These are phyloP conservation scores for Nannobrachium achirus DNA, from an alignment of 2,113 vertebrate genomes.

Conservation along the genomic window DNA sequence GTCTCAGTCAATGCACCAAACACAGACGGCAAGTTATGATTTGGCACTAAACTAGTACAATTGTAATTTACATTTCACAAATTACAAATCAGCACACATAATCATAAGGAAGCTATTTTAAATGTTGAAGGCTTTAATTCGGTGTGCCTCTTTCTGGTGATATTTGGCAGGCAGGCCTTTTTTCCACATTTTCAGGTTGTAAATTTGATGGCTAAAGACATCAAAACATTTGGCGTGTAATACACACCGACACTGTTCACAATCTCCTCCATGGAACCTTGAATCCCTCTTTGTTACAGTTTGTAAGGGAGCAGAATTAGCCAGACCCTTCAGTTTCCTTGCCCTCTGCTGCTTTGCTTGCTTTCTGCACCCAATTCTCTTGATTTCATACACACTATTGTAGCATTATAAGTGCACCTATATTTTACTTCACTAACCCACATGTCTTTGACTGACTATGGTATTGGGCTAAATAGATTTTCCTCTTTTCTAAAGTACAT, in stretches of 20 bases:
- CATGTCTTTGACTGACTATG: too few relatives aligned
- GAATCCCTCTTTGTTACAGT: not conserved
- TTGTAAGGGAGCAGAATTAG: not conserved
- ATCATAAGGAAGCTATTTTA: not conserved
- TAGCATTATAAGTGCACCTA: not conserved
- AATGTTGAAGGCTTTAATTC: not conserved
- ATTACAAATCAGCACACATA: not conserved
- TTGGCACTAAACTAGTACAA: too few relatives aligned
- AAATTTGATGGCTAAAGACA: too few relatives aligned
- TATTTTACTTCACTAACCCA: too few relatives aligned
- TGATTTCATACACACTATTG: not conserved
- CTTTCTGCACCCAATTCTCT: not conserved
- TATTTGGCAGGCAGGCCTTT: conserved; percentile 58
- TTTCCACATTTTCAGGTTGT: not conserved
- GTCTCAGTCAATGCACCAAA: conserved; percentile 1
- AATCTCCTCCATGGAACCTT: not conserved
- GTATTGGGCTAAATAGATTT: too few relatives aligned
- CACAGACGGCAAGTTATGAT: not conserved
- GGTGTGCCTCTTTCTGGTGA: conserved; percentile 47
- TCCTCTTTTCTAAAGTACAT: too few relatives aligned
- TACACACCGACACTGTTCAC: not conserved
- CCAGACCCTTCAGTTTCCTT: not conserved
- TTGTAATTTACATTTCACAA: too few relatives aligned
- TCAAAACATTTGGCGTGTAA: too few relatives aligned
- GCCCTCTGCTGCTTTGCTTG: not conserved